These are phyloP conservation scores for Nycteola revayana DNA, from an alignment of 2,888 invertebrate species.

Conservation along the genomic window DNA sequence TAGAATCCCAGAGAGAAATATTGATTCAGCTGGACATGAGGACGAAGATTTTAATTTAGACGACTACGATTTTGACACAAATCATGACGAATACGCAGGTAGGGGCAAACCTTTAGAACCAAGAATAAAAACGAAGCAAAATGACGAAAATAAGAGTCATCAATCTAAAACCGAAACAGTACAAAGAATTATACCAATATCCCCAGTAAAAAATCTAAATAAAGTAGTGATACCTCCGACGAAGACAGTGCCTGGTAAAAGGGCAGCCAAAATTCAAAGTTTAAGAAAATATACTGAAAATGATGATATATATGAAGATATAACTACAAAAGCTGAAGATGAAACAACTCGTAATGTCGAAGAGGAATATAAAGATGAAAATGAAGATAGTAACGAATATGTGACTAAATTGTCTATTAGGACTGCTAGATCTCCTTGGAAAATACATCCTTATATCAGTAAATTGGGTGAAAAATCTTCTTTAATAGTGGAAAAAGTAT, in stretches of 20 bases:
- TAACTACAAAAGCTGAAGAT: constrained; percentile 30
- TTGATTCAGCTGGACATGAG: constrained; percentile 59
- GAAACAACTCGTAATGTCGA: constrained; percentile 25
- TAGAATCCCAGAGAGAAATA: constrained; percentile 32
- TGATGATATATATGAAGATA: constrained; percentile 52
- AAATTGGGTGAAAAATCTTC: constrained; percentile 41
- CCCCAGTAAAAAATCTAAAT: constrained; percentile 30
- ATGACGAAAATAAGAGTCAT: not conserved
- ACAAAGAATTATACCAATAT: constrained; percentile 1
- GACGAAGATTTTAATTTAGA: constrained; percentile 68
- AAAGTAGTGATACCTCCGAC: constrained; percentile 23
- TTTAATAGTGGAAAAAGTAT: constrained; percentile 34
- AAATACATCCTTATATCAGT: constrained; percentile 31
- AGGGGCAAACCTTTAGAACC: constrained; percentile 61
- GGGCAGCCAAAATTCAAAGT: constrained; percentile 16
- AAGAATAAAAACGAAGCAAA: constrained; percentile 30
- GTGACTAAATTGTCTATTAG: constrained; percentile 33
- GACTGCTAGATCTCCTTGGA: constrained; percentile 46
- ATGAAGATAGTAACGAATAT: constrained; percentile 44
- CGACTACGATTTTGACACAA: constrained; percentile 69
- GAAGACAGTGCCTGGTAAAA: constrained; percentile 21
- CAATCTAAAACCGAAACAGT: constrained; percentile 1
- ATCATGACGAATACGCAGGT: constrained; percentile 62
- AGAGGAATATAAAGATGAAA: constrained; percentile 43
- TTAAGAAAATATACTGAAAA: constrained; percentile 22